These are phyloP conservation scores for Cyrtonyx montezumae DNA, from an alignment of 2,113 vertebrate species.

Conservation along the genomic window DNA sequence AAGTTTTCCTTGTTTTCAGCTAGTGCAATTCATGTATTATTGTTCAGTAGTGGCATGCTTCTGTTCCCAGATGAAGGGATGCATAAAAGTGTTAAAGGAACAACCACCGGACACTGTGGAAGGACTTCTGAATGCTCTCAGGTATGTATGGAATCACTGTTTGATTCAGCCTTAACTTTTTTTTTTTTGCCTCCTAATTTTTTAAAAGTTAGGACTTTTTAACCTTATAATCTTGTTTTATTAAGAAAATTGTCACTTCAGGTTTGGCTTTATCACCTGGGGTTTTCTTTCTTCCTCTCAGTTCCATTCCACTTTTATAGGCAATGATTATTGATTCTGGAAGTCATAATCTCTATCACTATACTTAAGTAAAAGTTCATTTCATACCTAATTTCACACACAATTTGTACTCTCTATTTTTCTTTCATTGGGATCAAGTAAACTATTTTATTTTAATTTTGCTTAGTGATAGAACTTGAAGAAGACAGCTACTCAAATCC, in stretches of 20 bases:
- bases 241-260: neutral
- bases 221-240: neutral
- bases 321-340: neutral
- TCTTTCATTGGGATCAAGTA: neutral
- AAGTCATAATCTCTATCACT: neutral
- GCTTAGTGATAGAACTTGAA: neutral
- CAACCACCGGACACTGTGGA: constrained; percentile 97
- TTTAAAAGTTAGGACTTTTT: neutral
- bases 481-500: neutral
- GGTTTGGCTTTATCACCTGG: neutral
- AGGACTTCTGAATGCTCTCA: constrained; percentile 97
- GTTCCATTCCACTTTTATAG: neutral
- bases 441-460: neutral
- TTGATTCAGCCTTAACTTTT: neutral
- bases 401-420: neutral
- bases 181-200: neutral
- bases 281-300: neutral
- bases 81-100: constrained; percentile 99
- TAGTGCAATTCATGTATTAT: constrained; percentile 51
- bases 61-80: constrained; percentile 95
- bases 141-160: constrained; percentile 79
- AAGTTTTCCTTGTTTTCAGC: constrained; percentile 33
- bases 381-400: neutral
- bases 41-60: constrained; percentile 71
- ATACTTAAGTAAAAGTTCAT: neutral